Base-by-base conservation (phyloP, 2,888 invertebrate genomes). In the Epirrhoe alternata region DNA sequence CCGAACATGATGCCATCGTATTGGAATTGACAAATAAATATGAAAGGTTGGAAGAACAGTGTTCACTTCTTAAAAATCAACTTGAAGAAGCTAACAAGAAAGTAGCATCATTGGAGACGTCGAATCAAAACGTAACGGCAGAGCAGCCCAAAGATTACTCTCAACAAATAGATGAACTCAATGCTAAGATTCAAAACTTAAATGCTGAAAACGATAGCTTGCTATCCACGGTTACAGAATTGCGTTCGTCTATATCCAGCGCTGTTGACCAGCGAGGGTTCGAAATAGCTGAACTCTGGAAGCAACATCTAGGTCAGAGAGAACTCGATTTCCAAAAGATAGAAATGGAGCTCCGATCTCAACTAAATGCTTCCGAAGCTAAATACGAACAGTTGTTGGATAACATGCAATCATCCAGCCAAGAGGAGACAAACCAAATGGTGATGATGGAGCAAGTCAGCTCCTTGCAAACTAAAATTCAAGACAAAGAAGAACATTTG, bases 231-330 rank as follows among this genome's bases (percentile, higher is more conserved):
- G 89, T 93, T 16, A 83, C 93, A 14, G 94, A 94, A 74, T 78
- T 94, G 62, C 88, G 90, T 30, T 89, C 89, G 8, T 90, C 92
- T 6, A 80, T 94, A 49, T 86, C 94, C 49, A 87, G 90, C 66
- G 92, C 95, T 64, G 94, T 96, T 33, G 96, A 96, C 78, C 95
- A 96, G 82, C 92, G 95, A 73, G 96, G 96, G 60, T 92, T 92
- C 75, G 95, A 96, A 87, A 94, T 96, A 65, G 96, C 96, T 8
- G 94, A 95, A 85, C 91, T 95, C 77, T 96, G 96, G 96, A 95
- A 96, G 77, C 92, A 95, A 71, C 96, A 96, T 84, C 82, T 96
- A 64, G 90, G 94, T n/a, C 92, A 94, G 74, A 93, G 95, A 50
- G 96, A 96, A 88, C 88, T 85, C 8, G 96, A 95, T 74, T 95